Evolutionary conservation across 2,888 invertebrate species (phyloP).

Genomic region (Hydrotaea cyrtoneurina): DNA sequence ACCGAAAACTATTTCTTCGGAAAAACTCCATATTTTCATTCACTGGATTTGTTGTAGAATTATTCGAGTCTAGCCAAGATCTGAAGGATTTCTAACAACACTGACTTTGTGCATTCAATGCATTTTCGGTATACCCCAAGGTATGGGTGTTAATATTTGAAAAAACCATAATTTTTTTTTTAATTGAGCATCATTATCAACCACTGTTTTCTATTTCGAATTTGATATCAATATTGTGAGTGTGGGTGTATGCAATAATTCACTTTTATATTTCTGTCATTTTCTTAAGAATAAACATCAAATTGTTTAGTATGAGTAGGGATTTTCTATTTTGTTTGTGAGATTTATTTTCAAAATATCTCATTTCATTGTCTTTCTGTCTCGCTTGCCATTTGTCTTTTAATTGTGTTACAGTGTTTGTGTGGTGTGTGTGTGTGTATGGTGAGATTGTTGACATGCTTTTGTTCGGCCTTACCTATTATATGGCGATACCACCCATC

Average conservation of each 20-base stretch:
- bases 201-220: background rate
- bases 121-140: background rate
- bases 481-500: background rate
- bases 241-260: conserved; percentile 14
- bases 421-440: background rate
- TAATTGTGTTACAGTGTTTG: background rate
- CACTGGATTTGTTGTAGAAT: too few relatives aligned
- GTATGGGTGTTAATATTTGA: background rate
- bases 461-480: background rate
- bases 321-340: background rate
- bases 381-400: conserved; percentile 9
- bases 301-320: conserved; percentile 25
- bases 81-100: too few relatives aligned
- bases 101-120: too few relatives aligned
- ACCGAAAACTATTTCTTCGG: too few relatives aligned
- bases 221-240: background rate
- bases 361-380: conserved; percentile 6
- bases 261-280: background rate
- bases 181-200: conserved; percentile 49
- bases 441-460: background rate
- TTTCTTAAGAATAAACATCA: conserved; percentile 44
- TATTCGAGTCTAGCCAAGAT: too few relatives aligned
- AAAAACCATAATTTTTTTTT: too few relatives aligned
- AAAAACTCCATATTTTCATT: too few relatives aligned
- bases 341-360: conserved; percentile 2